These are phyloP conservation scores for Orthosia incerta DNA, from an alignment of 2,888 invertebrate species.

Conservation along the genomic window DNA sequence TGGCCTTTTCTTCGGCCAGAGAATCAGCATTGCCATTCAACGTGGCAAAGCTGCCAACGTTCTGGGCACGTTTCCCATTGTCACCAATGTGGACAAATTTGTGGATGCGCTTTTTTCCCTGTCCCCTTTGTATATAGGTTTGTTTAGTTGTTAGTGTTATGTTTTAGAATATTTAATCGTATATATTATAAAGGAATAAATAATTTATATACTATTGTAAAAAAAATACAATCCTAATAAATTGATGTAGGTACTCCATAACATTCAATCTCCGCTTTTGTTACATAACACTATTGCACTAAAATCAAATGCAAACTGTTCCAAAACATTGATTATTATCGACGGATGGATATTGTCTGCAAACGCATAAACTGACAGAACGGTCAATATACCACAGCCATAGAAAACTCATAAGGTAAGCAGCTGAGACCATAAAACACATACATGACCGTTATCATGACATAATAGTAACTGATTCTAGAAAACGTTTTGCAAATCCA, in stretches of 20 bases:
- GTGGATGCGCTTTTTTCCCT: no score
- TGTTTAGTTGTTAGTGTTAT: no score
- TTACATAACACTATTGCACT: neutral
- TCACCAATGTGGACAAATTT: no score
- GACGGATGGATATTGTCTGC: conserved; percentile 16
- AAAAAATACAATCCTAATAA: neutral
- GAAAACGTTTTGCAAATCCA: conserved; percentile 53
- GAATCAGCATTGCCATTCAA: no score
- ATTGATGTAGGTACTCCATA: neutral
- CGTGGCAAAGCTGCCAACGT: no score
- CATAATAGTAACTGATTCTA: conserved; percentile 32
- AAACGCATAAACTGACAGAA: conserved; percentile 46
- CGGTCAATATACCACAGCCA: conserved; percentile 39
- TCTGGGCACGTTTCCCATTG: no score
- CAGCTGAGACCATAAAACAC: conserved; percentile 46
- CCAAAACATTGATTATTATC: conserved; percentile 13
- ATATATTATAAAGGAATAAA: no score
- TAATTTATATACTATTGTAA: no score
- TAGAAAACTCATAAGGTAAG: conserved; percentile 48
- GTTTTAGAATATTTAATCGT: no score
- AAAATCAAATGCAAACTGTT: conserved; percentile 20
- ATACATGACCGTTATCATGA: conserved; percentile 44
- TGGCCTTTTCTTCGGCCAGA: no score
- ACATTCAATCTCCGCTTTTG: neutral
- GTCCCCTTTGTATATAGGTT: no score